phyloP scores from a whole-genome alignment of 1,140 invertebrate genomes.

The Elysia chlorotica region DNA sequence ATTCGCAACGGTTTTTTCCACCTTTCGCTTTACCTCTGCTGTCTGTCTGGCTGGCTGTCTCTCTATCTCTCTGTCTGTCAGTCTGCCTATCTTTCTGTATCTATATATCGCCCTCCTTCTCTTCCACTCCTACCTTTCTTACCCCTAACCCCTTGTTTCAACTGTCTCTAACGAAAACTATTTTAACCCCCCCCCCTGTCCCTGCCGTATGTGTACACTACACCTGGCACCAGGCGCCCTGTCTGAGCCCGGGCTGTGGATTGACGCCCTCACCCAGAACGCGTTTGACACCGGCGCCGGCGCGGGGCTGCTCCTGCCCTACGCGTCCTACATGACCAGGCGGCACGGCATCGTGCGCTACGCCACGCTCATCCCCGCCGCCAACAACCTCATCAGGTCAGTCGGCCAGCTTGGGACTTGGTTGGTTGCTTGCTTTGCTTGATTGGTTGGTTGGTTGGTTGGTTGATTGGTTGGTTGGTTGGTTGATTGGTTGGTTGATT shows the following conservation, averaged over 20 bases:
- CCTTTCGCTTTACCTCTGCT: too few relatives aligned
- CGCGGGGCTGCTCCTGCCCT: slow-evolving; percentile 48
- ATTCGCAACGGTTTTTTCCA: too few relatives aligned
- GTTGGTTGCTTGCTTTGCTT: neutral
- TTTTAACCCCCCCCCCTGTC: slow-evolving; percentile 41
- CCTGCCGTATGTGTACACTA: slow-evolving; percentile 50
- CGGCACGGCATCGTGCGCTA: slow-evolving; percentile 50
- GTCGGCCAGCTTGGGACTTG: neutral
- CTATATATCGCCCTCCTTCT: too few relatives aligned
- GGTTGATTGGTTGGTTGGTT: neutral
- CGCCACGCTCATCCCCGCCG: slow-evolving; percentile 39
- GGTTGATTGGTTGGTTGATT: neutral
- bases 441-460: neutral
- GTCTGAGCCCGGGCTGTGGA: slow-evolving; percentile 46
- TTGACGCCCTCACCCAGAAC: slow-evolving; percentile 56
- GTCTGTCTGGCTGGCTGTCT: too few relatives aligned
- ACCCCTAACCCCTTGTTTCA: too few relatives aligned
- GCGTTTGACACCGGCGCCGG: slow-evolving; percentile 58
- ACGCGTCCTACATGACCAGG: slow-evolving; percentile 49
- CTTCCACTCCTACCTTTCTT: too few relatives aligned
- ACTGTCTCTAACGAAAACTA: too few relatives aligned
- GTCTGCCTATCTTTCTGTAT: too few relatives aligned
- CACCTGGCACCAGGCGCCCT: slow-evolving; percentile 54
- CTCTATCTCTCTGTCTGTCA: too few relatives aligned
- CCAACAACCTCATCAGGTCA: slow-evolving; percentile 55